Percentiles rank a stretch among this genome's conserved stretches.
These are phyloP conservation scores for Myiopsitta monachus DNA, from an alignment of 2,113 vertebrate genomes.

Conservation along the genomic window DNA sequence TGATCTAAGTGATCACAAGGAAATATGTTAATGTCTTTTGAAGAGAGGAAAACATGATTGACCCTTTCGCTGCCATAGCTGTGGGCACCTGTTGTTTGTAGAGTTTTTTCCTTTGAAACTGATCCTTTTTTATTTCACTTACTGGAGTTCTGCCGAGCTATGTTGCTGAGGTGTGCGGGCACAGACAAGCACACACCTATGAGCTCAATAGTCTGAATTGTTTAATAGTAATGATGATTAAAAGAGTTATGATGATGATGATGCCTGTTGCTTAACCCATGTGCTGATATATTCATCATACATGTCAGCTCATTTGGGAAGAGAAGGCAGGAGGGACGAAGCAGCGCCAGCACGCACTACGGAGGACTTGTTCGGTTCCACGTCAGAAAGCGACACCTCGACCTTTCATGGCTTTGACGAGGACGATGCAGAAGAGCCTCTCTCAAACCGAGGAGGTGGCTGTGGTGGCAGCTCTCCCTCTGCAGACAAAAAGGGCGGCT, in stretches of 20 bases:
- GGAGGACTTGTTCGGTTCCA: conserved; percentile 98
- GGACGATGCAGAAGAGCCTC: conserved; percentile 92
- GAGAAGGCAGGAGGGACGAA: conserved; percentile 89
- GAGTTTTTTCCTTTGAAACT: neutral
- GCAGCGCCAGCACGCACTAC: conserved; percentile 82
- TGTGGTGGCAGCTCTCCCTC: conserved; percentile 83
- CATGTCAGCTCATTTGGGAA: conserved; percentile 89
- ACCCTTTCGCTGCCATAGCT: conserved; percentile 69
- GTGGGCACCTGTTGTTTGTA: conserved; percentile 48
- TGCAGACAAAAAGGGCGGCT: conserved; percentile 86
- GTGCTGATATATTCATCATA: conserved; percentile 92
- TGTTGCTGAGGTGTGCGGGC: conserved; percentile 29
- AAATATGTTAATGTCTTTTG: conserved; percentile 42
- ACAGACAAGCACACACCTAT: neutral
- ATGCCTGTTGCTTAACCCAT: conserved; percentile 90
- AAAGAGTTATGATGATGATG: conserved; percentile 75
- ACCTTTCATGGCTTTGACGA: conserved; percentile 99
- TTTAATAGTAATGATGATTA: conserved; percentile 68
- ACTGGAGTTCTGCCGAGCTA: conserved; percentile 22
- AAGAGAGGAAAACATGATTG: conserved; percentile 55
- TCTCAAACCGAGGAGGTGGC: conserved; percentile 83
- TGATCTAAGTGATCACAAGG: neutral
- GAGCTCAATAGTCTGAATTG: conserved; percentile 56
- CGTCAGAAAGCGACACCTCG: conserved; percentile 97
- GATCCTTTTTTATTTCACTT: conserved; percentile 8